A percentile compares a stretch with the other conserved stretches of the same genome.
Evolutionary conservation across 1,140 invertebrate species (phyloP).

Genomic region (Leptopilina clavipes): DNA sequence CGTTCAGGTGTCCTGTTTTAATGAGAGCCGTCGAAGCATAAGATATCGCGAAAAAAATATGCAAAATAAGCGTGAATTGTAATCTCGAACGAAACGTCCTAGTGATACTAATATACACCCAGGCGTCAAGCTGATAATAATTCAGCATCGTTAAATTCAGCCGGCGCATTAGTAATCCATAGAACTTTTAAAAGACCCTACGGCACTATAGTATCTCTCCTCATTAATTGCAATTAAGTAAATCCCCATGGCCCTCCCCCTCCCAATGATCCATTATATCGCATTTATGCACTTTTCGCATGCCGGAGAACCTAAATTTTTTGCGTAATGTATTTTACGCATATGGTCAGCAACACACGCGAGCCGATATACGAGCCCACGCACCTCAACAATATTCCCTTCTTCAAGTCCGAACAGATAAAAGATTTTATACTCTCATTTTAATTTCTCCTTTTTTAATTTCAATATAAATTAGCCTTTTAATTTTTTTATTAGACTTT

Average conservation of each 20-base stretch:
- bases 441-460: not conserved
- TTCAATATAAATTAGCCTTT: not conserved
- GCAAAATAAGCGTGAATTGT: conserved; percentile 20
- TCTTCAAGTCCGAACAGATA: not conserved
- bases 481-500: not conserved
- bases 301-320: conserved; percentile 46
- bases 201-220: conserved; percentile 68
- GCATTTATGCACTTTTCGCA: conserved; percentile 51
- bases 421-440: not conserved
- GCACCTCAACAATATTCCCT: not conserved
- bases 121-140: conserved; percentile 65
- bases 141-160: conserved; percentile 72
- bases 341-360: conserved; percentile 36
- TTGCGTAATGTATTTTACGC: conserved; percentile 51
- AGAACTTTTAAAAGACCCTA: conserved; percentile 64
- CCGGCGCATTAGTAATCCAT: conserved; percentile 72
- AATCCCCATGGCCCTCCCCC: conserved; percentile 60
- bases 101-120: conserved; percentile 47
- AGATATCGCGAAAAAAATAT: conserved; percentile 31
- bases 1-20: conserved; percentile 17
- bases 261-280: conserved; percentile 65
- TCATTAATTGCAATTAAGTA: conserved; percentile 76
- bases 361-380: conserved; percentile 22
- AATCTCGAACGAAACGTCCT: not conserved
- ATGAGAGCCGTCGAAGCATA: conserved; percentile 17